phyloP scores from a whole-genome alignment of 2,797 vertebrate genomes.

The Eulemur coronatus region DNA sequence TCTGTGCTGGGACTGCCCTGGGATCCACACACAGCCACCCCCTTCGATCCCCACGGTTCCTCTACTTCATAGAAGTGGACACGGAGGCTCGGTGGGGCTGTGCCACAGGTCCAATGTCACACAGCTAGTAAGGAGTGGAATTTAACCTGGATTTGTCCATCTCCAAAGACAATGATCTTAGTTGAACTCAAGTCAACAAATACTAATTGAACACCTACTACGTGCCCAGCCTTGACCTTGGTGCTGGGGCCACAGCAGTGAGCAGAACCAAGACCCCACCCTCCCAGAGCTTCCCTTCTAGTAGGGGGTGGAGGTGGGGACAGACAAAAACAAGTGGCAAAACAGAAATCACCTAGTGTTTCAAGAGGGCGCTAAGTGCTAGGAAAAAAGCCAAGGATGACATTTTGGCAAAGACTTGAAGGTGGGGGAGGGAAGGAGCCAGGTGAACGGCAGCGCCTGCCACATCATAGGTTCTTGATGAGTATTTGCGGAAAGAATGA shows the following conservation, averaged over 20 bases:
- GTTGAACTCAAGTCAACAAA: background rate
- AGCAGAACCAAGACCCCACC: background rate
- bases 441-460: background rate
- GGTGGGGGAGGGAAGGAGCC: background rate
- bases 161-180: background rate
- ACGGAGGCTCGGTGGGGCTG: background rate
- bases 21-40: background rate
- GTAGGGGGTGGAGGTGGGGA: too few relatives aligned
- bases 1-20: rapidly evolving
- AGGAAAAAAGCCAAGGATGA: background rate
- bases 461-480: background rate
- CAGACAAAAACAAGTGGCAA: background rate
- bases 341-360: background rate
- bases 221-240: background rate
- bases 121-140: background rate
- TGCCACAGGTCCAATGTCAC: background rate
- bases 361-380: background rate
- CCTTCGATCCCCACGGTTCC: rapidly evolving
- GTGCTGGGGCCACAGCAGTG: background rate
- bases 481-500: background rate
- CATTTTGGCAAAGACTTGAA: background rate
- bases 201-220: background rate
- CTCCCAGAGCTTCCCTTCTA: background rate
- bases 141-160: background rate
- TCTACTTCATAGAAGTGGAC: background rate